A percentile compares a stretch with the other conserved stretches of the same genome.
phyloP scores from a whole-genome alignment of 2,797 vertebrate species.

The Silurus lanzhouensis region DNA sequence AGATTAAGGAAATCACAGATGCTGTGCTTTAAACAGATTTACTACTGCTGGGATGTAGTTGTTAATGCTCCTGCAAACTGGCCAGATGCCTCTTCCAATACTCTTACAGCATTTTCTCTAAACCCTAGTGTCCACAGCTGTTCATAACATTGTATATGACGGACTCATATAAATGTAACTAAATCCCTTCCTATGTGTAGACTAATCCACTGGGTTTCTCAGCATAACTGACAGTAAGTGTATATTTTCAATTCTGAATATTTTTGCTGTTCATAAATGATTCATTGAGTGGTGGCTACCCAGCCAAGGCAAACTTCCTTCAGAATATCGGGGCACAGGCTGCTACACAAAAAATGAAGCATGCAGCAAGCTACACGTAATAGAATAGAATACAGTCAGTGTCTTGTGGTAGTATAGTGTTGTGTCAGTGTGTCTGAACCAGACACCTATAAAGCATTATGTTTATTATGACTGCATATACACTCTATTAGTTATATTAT shows the following conservation, averaged over 20 bases:
- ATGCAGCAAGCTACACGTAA: neutral
- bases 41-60: neutral
- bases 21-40: neutral
- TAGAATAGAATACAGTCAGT: neutral
- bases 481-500: neutral
- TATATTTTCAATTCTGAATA: conserved; percentile 6
- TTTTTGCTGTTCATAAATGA: conserved; percentile 20
- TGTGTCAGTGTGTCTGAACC: neutral
- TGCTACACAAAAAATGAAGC: conserved; percentile 4
- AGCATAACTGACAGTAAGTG: neutral
- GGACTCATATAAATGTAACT: neutral
- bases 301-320: conserved; percentile 22
- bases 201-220: neutral
- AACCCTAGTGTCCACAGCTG: too few relatives aligned
- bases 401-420: neutral
- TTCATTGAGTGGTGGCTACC: neutral
- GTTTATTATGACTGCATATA: neutral
- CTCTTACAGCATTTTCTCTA: neutral
- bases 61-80: neutral
- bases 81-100: neutral
- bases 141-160: neutral
- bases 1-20: neutral
- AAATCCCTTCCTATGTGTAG: neutral
- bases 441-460: neutral
- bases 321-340: neutral